Evolutionary conservation across 2,113 vertebrate species (phyloP), one percentile per base, ranked within the genome.

Genomic region (Mionectes macconnelli): DNA sequence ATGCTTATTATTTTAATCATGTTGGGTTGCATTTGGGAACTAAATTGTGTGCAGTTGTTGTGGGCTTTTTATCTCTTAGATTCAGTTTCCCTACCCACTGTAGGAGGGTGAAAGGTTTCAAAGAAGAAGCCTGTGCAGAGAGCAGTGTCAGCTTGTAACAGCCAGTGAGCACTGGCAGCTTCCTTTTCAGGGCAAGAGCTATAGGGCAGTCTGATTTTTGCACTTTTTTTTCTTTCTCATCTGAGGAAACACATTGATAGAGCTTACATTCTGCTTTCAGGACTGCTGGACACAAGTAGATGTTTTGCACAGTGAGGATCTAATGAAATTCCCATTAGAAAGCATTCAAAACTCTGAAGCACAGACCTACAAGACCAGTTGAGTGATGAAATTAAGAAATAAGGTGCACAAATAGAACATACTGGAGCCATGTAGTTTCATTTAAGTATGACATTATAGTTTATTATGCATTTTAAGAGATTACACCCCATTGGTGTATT

Each of bases 1-100:
- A 55, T 76, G 45, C n/a, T 92, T 79, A 60, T 89, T 93, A 63
- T 81, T 89, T 87, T 90, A 88, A 93, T 87, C n/a, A 42, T n/a
- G 24, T 66, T 84, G 80, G 62, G 62, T 13, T 44, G 14, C 42
- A 85, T 70, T 68, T 70, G 20, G 42, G 70, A 83, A 21, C 9
- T 86, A 89, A 90, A 90, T 52, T 40, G 12, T 70, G 23, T 45
- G 21, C n/a, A 64, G 28, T 68, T 91, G 64, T 30, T 77, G 57
- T 37, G 37, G n/a, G 31, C 5, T 67, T 77, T 89, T 89, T 89
- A 44, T 74, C 57, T 84, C 45, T 70, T 83, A 75, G 28, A 23
- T 64, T 92, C 2, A 0, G 7, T 90, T 82, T 74, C 25, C 4
- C 42, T 35, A 59, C 4, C 4, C 10, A 6, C 11, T 86, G 53